Evolutionary conservation across 2,113 vertebrate species (phyloP), one percentile per base, ranked within the genome.

Genomic region (Rhea americana): DNA sequence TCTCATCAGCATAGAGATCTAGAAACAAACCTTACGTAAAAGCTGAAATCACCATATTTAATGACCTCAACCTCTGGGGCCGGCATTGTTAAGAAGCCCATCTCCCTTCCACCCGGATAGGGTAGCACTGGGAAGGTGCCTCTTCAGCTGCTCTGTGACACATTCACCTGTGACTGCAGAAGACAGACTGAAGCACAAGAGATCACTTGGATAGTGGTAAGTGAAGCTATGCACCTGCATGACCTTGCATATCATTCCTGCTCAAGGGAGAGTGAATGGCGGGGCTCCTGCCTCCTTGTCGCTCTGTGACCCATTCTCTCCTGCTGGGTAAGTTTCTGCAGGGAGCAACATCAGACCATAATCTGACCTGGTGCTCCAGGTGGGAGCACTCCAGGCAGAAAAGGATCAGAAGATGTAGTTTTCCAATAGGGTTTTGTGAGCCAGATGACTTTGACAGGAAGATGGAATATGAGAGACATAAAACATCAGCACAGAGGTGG

Each of bases 211-310:
- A 25, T 24, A 88, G 47, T 7, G 16, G 45, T 26, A 32, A 39
- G 21, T 21, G 73, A 75, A 91, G 43, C 39, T 45, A n/a, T 35
- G 30, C 62, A 47, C 37, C 51, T 72, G 15, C 4, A 4, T 66
- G 12, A 66, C 20, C 28, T 78, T 16, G 1, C 72, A 8, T 73
- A 9, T 45, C 51, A 78, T 30, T 86, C 65, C 77, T 71, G 50
- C 67, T 7, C 2, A 19, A 30, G 48, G 13, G 3, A 85, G 8
- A 0, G 1, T 85, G 80, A 91, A 55, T 0, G 20, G 1, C 2
- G 8, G 13, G 14, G 4, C 2, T n/a, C 37, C n/a, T 81, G 45
- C 15, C 15, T 22, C 8, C 24, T 87, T 47, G n/a, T 20, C n/a
- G 16, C 72, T 85, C 56, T 11, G 8, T 76, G n/a, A 9, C 12